Conservation (phyloP, 2,797 vertebrate genomes). For the Leptodactylus fallax region DNA sequence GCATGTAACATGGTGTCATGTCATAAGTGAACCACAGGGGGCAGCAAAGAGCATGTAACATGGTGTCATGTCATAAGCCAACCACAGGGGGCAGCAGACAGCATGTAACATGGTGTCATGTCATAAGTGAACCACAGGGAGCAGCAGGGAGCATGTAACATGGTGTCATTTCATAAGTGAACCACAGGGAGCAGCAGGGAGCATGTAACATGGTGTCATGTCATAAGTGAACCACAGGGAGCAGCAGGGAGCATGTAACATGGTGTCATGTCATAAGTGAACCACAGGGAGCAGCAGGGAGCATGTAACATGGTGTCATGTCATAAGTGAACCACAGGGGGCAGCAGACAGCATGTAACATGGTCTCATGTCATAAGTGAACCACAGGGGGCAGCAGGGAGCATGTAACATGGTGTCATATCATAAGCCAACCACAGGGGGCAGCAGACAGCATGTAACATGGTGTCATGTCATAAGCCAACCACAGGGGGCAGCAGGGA, state of each 20-base stretch:
- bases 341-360: not conserved
- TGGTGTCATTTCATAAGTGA: no score
- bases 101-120: not conserved
- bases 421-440: not conserved
- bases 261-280: no score
- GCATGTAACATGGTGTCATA: no score
- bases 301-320: no score
- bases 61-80: not conserved
- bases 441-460: not conserved
- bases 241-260: not conserved
- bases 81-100: not conserved
- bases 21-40: not conserved
- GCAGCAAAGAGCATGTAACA: not conserved
- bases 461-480: fast-evolving
- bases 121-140: not conserved
- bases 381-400: not conserved
- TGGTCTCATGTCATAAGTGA: no score
- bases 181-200: not conserved
- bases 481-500: not conserved
- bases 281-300: not conserved
- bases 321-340: not conserved
- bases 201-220: not conserved
- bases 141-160: no score
- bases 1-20: no score
- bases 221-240: no score